Conservation (phyloP, 1,140 invertebrate genomes). For the Stegodyphus mimosarum region DNA sequence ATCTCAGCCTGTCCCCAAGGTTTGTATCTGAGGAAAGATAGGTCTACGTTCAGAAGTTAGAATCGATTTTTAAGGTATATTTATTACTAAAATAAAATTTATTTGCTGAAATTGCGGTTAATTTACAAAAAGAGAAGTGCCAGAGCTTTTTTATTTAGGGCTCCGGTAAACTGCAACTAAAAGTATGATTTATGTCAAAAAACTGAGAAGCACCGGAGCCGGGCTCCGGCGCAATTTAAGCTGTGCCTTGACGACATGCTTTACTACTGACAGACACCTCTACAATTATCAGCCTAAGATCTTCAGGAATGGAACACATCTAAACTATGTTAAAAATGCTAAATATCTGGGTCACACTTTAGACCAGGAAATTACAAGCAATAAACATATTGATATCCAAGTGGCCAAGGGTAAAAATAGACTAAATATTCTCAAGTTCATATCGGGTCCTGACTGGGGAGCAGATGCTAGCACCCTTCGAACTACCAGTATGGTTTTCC, state of each 20-base stretch:
- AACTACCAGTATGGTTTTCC: conserved; percentile 13
- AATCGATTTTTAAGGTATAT: no score
- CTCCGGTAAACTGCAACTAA: no score
- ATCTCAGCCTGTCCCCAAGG: no score
- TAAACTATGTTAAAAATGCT: conserved; percentile 1
- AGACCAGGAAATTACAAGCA: conserved; percentile 9
- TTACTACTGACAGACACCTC: background rate
- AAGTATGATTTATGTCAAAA: no score
- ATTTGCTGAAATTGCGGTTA: no score
- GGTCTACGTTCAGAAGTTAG: no score
- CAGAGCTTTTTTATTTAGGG: no score
- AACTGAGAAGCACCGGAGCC: no score
- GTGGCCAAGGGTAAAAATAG: background rate
- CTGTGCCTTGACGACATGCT: background rate
- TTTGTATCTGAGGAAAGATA: no score
- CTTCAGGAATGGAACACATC: background rate
- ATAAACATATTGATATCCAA: background rate
- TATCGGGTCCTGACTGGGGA: conserved; percentile 5
- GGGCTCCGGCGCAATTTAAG: no score
- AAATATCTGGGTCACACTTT: background rate
- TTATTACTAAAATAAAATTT: no score
- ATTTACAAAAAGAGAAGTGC: no score
- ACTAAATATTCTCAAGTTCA: conserved; percentile 18
- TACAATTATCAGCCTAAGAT: background rate
- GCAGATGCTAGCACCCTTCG: conserved; percentile 4